Base-by-base conservation (phyloP, 2,888 invertebrate genomes). In the Itoplectis maculator region DNA sequence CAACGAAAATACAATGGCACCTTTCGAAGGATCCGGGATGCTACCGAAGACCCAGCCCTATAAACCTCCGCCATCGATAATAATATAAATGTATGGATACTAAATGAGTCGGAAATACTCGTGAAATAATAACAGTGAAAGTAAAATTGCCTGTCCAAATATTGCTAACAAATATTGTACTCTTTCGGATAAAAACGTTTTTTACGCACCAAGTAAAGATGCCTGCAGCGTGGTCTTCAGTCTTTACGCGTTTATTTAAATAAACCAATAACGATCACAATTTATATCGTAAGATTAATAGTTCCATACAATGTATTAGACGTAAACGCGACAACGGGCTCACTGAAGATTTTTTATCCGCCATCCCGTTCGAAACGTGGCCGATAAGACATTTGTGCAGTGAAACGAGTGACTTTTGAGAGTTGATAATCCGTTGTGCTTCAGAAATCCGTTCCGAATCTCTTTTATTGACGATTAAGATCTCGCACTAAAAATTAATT, bases 1-100 rank as follows among this genome's bases (percentile, higher is more conserved):
- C 82, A 92, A 91, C 68, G 88, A 89, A 37, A 79, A 74, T 1
- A 81, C 81, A 35, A 85, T 73, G 11, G 61, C 68, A 18, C 73
- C 83, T 49, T 82, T 78, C 56, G 78, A 66, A 15, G 70, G 9
- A 8, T 54, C 73, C 11, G 56, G 69, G 23, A 35, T 79, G 23
- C 49, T 75, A n/a, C 74, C 73, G 8, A 9, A 79, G 49, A 63
- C 54, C 23, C 51, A 51, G n/a, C 40, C 18, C 9, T 84, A 84
- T 72, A 51, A 73, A 18, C 74, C 79, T 40, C 78, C 83, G n/a
- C 87, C 87, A 0, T 82, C 86, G 1, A 86, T 86, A 35, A 86
- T 87, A 47, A 70, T 87, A 51, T 87, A 73, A 84, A 77, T 40
- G 13, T 8, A 70, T 15, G 40, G 15, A 35, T 13, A 18, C n/a